Conservation (phyloP, 2,888 invertebrate genomes). For the Dysmachus trigonus region DNA sequence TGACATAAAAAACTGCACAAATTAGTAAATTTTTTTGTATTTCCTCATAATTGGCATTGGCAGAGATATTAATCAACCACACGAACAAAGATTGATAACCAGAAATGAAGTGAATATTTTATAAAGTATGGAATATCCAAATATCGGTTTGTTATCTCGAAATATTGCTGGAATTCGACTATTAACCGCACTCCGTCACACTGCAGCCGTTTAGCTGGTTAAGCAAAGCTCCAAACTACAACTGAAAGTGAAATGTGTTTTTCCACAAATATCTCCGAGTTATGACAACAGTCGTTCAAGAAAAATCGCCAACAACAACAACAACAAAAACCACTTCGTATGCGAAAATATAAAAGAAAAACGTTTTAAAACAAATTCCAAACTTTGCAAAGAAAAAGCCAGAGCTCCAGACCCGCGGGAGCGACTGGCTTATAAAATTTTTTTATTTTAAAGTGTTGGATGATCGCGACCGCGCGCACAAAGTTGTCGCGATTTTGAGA, state of each 20-base stretch:
- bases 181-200: not conserved
- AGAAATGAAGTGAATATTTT: not conserved
- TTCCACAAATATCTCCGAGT: not conserved
- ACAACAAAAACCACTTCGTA: not conserved
- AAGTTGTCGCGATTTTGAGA: not conserved
- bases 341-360: not conserved
- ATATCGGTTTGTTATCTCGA: not conserved
- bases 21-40: not conserved
- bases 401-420: not conserved
- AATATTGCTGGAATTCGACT: not conserved
- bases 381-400: constrained; percentile 10
- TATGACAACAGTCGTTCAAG: not conserved
- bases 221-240: not conserved
- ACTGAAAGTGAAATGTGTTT: constrained; percentile 24
- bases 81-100: not conserved
- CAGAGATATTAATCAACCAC: not conserved
- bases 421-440: not conserved
- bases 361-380: constrained; percentile 1
- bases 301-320: not conserved
- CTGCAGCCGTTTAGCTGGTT: not conserved
- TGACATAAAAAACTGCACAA: no score
- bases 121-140: not conserved
- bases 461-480: not conserved
- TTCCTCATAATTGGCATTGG: not conserved
- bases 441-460: not conserved